phyloP scores from a whole-genome alignment of 1,140 invertebrate species.

The Drosophila leontia region DNA sequence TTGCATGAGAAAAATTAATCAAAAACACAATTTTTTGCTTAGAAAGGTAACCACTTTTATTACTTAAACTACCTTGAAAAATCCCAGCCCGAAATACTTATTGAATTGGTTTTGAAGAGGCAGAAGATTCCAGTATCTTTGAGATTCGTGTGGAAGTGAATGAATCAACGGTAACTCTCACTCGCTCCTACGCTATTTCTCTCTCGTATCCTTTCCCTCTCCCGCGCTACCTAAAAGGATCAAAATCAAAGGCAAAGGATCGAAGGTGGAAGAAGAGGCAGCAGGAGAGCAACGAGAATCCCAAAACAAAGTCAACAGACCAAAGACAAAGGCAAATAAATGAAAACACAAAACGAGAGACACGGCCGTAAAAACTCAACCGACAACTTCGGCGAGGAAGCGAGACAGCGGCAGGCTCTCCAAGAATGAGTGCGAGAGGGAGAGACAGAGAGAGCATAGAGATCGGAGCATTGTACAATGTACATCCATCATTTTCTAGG shows the following conservation, averaged over 20 bases:
- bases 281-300: conserved; percentile 23
- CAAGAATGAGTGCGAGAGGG: conserved; percentile 8
- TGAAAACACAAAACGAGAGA: conserved; percentile 32
- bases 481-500: conserved; percentile 61
- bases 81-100: neutral
- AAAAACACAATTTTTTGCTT: neutral
- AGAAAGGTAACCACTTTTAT: neutral
- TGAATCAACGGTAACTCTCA: conserved; percentile 35
- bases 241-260: conserved; percentile 27
- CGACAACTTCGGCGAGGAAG: conserved; percentile 42
- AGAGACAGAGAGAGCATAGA: conserved; percentile 6
- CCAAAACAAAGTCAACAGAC: conserved; percentile 53
- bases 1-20: neutral
- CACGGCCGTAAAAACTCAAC: conserved; percentile 55
- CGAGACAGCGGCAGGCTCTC: conserved; percentile 3
- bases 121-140: conserved; percentile 38
- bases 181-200: neutral
- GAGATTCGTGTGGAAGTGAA: conserved; percentile 6
- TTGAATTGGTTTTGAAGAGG: conserved; percentile 19
- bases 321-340: conserved; percentile 56
- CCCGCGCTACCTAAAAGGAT: conserved; percentile 50
- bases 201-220: neutral
- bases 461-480: conserved; percentile 31
- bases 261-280: conserved; percentile 6
- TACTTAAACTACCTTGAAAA: neutral